Conservation (phyloP, 2,113 vertebrate species). For the Gavia stellata region DNA sequence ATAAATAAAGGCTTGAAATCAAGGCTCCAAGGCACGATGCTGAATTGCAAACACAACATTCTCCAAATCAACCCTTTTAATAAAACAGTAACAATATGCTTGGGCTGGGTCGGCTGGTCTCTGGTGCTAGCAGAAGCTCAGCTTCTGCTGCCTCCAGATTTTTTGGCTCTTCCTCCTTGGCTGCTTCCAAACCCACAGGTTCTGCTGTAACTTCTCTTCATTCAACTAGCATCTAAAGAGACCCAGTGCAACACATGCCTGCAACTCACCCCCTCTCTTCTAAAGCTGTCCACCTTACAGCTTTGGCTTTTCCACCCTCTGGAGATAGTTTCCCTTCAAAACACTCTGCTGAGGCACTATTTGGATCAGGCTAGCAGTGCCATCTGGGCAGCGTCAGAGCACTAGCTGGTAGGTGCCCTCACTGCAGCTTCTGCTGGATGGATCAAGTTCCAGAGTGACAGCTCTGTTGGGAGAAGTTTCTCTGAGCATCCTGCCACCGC, state of each 20-base stretch:
- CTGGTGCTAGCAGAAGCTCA: not conserved
- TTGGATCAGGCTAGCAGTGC: not conserved
- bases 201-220: constrained; percentile 9
- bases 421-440: not conserved
- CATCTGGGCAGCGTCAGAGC: not conserved
- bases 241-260: not conserved
- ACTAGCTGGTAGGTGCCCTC: not conserved
- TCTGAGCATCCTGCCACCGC: not conserved
- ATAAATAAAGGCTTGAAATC: constrained; percentile 80
- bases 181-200: constrained; percentile 16
- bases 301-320: not conserved
- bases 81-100: constrained; percentile 73
- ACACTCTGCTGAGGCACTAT: not conserved
- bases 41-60: constrained; percentile 72
- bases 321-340: not conserved
- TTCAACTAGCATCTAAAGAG: not conserved
- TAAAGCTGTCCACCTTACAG: not conserved
- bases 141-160: constrained; percentile 27
- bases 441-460: not conserved
- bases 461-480: not conserved
- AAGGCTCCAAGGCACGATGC: constrained; percentile 70
- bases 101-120: constrained; percentile 37
- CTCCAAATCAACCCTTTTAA: constrained; percentile 70
- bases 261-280: not conserved
- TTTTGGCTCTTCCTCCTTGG: constrained; percentile 12